Conservation (phyloP, 2,797 vertebrate genomes). For the Rachycentron canadum region DNA sequence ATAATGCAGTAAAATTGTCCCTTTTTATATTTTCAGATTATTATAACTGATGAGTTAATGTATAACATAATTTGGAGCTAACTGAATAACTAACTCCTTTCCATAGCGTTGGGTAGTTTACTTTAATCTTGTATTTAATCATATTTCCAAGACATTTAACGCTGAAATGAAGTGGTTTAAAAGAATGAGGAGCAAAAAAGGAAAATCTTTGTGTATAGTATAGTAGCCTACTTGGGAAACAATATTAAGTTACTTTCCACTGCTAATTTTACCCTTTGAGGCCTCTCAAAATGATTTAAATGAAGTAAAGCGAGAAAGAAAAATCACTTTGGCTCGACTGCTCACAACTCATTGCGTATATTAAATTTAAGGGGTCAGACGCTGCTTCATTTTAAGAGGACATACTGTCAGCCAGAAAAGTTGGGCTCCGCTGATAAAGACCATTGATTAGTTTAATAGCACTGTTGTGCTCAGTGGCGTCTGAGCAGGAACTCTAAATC, state of each 20-base stretch:
- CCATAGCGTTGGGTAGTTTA: not conserved
- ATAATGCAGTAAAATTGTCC: not conserved
- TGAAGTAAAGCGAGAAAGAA: not conserved
- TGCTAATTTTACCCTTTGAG: not conserved
- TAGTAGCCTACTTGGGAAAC: not conserved
- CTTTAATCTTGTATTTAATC: not conserved
- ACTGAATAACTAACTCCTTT: too few species aligned
- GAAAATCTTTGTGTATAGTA: not conserved
- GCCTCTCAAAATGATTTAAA: not conserved
- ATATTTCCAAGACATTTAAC: not conserved
- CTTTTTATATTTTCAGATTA: not conserved
- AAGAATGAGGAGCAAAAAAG: not conserved
- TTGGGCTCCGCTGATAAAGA: conserved; percentile 23
- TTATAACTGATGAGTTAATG: not conserved
- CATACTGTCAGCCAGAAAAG: not conserved
- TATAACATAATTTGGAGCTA: not conserved
- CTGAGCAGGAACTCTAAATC: conserved; percentile 32
- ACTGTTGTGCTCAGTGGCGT: conserved; percentile 38
- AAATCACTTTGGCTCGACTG: conserved; percentile 1
- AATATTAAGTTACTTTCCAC: conserved; percentile 3
- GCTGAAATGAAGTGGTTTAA: not conserved
- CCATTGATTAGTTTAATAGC: conserved; percentile 50
- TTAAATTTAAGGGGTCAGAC: conserved; percentile 17
- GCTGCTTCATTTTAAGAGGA: not conserved
- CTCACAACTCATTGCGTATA: not conserved